phyloP scores from a whole-genome alignment of 2,888 invertebrate species.

The Polyommatus icarus region DNA sequence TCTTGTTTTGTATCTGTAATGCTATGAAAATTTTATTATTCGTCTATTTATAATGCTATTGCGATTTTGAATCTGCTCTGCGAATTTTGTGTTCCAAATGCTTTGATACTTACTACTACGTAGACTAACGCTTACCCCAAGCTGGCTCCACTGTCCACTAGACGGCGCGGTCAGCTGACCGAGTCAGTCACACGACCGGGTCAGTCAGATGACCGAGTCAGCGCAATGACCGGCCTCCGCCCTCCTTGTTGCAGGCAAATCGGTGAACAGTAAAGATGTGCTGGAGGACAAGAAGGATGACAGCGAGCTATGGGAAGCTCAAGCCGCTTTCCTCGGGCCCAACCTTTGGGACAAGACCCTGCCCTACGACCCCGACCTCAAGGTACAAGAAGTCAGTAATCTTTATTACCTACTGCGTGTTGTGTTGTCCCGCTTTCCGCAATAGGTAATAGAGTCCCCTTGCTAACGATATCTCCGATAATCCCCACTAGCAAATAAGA shows the following conservation, averaged over 20 bases:
- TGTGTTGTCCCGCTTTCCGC: slow-evolving; percentile 60
- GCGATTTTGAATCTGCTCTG: neutral
- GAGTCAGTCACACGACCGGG: slow-evolving; percentile 31
- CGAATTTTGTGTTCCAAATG: neutral
- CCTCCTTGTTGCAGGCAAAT: slow-evolving; percentile 82
- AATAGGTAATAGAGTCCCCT: slow-evolving; percentile 68
- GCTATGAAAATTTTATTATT: neutral
- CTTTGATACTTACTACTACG: neutral
- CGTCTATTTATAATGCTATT: neutral
- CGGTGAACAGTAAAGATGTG: slow-evolving; percentile 82
- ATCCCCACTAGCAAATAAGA: neutral
- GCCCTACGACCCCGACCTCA: slow-evolving; percentile 96
- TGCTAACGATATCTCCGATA: slow-evolving; percentile 13
- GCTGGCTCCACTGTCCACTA: neutral
- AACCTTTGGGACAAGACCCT: slow-evolving; percentile 97
- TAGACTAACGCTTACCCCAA: neutral
- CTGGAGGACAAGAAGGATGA: slow-evolving; percentile 88
- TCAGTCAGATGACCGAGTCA: slow-evolving; percentile 39
- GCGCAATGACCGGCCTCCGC: slow-evolving; percentile 61
- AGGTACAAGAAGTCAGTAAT: slow-evolving; percentile 89
- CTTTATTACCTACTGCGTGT: slow-evolving; percentile 72
- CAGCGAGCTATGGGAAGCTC: slow-evolving; percentile 94
- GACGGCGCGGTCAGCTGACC: slow-evolving; percentile 27
- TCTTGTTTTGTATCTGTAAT: neutral
- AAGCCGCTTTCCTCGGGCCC: slow-evolving; percentile 97